Conservation (phyloP, 2,888 invertebrate species). For the Selenia dentaria region DNA sequence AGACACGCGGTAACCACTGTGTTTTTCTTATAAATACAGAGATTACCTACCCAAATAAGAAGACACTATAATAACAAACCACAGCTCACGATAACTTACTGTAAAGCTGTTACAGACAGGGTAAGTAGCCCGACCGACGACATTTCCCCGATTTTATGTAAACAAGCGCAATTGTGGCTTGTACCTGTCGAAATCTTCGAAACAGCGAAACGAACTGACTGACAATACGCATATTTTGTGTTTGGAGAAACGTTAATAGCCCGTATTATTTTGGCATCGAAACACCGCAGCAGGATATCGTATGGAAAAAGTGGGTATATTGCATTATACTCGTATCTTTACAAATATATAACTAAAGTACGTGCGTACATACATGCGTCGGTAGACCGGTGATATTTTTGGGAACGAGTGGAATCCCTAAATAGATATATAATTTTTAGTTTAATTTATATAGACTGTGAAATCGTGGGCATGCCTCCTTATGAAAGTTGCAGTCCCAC, state of each 20-base stretch:
- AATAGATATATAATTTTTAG: no score
- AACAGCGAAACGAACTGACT: conserved; percentile 28
- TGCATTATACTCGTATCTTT: background rate
- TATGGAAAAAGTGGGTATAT: conserved; percentile 10
- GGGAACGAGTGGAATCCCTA: no score
- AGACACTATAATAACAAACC: conserved; percentile 15
- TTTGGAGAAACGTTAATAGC: conserved; percentile 55
- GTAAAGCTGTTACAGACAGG: conserved; percentile 11
- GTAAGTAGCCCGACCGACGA: conserved; percentile 9
- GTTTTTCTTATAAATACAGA: no score
- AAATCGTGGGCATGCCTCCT: no score
- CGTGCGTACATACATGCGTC: no score
- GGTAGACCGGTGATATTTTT: no score
- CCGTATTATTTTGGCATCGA: conserved; percentile 56
- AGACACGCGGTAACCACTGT: no score
- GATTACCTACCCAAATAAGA: no score
- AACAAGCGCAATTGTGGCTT: conserved; percentile 30
- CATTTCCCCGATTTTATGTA: conserved; percentile 39
- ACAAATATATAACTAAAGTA: background rate
- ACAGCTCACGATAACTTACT: conserved; percentile 1
- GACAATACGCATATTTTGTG: conserved; percentile 56
- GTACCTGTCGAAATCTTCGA: conserved; percentile 34
- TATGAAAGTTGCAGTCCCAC: no score
- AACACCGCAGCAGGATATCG: conserved; percentile 15
- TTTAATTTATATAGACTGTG: no score